Evolutionary conservation across 1,140 invertebrate genomes (phyloP).

Genomic region (Hermatobates lingyangjiaoensis): DNA sequence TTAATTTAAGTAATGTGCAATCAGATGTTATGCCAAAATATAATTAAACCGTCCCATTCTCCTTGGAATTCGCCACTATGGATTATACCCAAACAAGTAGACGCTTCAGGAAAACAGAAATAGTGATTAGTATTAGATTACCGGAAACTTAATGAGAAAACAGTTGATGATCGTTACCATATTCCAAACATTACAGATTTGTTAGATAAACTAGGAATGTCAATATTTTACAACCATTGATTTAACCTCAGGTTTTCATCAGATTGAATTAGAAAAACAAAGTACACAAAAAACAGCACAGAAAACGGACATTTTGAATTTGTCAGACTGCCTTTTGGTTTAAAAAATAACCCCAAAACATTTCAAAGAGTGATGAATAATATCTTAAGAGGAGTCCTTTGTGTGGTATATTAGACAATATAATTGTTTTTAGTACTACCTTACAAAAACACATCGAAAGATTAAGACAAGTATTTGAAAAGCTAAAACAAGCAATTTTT

Average conservation of each 20-base stretch:
- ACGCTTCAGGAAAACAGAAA: conserved; percentile 11
- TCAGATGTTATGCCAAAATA: conserved; percentile 10
- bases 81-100: conserved; percentile 16
- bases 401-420: conserved; percentile 26
- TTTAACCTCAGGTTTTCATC: too few relatives aligned
- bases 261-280: conserved; percentile 9
- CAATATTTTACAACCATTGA: conserved; percentile 15
- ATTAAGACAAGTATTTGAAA: conserved; percentile 22
- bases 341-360: conserved; percentile 8
- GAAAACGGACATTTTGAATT: conserved; percentile 12
- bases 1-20: too few relatives aligned
- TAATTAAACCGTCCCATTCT: conserved; percentile 6
- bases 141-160: conserved; percentile 16
- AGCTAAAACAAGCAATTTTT: conserved; percentile 22
- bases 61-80: conserved; percentile 12
- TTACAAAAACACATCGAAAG: conserved; percentile 20
- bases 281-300: conserved; percentile 13
- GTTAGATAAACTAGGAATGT: background rate
- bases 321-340: conserved; percentile 13
- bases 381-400: conserved; percentile 18
- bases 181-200: background rate
- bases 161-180: conserved; percentile 1
- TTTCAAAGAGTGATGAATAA: conserved; percentile 20
- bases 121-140: conserved; percentile 17
- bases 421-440: conserved; percentile 21